phyloP scores from a whole-genome alignment of 2,797 vertebrate species.

The Siniperca scherzeri region DNA sequence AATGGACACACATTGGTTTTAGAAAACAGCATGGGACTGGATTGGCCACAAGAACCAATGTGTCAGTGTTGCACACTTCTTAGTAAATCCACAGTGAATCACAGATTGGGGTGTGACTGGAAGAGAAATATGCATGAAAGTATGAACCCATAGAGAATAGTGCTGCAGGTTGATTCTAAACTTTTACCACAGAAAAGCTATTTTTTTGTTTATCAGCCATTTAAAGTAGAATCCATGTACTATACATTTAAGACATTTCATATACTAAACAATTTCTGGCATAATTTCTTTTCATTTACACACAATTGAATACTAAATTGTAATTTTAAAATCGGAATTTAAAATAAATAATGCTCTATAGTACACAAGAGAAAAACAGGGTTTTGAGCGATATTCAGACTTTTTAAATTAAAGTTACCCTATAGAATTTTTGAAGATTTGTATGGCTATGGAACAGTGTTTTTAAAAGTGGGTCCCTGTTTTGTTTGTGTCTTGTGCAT shows the following conservation, averaged over 20 bases:
- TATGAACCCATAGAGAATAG: not conserved
- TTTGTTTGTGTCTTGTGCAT: not conserved
- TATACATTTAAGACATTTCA: not conserved
- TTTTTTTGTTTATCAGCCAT: not conserved
- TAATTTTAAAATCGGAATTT: not conserved
- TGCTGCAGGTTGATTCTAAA: not conserved
- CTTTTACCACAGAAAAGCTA: not conserved
- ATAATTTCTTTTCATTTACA: not conserved
- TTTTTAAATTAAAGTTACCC: no score
- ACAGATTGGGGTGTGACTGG: slow-evolving; percentile 8
- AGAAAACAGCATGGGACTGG: slow-evolving; percentile 11
- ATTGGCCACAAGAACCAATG: not conserved
- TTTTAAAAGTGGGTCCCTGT: not conserved
- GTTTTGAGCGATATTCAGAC: not conserved
- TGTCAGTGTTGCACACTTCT: slow-evolving; percentile 17
- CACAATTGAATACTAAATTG: not conserved
- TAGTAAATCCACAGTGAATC: slow-evolving; percentile 19
- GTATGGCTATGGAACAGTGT: not conserved
- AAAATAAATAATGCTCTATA: no score
- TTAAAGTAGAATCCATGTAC: not conserved
- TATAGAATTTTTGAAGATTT: not conserved
- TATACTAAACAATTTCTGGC: not conserved
- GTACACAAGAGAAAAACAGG: not conserved
- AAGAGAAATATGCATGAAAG: slow-evolving; percentile 18
- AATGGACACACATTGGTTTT: not conserved